phyloP scores from a whole-genome alignment of 2,113 vertebrate species.

The Hydrolagus affinis region DNA sequence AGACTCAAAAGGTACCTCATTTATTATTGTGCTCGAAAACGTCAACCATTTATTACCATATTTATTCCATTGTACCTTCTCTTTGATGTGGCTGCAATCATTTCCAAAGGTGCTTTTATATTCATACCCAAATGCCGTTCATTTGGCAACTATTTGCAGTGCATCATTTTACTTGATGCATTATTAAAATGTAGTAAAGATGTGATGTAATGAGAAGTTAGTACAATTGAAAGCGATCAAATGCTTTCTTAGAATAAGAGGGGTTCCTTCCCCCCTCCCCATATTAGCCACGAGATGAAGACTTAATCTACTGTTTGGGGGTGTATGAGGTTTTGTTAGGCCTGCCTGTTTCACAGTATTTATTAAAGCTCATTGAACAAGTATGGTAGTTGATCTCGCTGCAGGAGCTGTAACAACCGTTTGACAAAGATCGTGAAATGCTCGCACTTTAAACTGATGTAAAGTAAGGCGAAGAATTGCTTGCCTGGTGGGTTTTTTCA shows the following conservation, averaged over 20 bases:
- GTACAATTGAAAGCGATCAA: not conserved
- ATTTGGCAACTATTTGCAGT: not conserved
- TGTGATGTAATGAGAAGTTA: not conserved
- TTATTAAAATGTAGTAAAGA: not conserved
- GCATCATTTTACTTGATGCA: not conserved
- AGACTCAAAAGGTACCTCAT: not conserved
- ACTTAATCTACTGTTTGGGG: not conserved
- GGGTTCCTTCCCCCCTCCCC: not conserved
- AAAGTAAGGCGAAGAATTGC: not conserved
- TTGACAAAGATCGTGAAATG: not conserved
- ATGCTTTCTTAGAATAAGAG: not conserved
- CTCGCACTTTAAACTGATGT: not conserved
- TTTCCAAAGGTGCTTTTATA: not conserved
- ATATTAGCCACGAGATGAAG: not conserved
- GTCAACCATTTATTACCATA: not conserved
- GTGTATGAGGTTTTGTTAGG: not conserved
- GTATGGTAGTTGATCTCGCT: not conserved
- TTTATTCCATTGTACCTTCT: not conserved
- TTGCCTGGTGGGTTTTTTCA: not conserved
- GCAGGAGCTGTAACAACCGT: not conserved
- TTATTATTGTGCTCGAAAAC: not conserved
- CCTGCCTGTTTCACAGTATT: not conserved
- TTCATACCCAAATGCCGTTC: not conserved
- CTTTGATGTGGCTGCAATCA: not conserved
- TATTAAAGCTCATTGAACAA: not conserved